Evolutionary conservation across 2,888 invertebrate species (phyloP).

Genomic region (Volucella zonaria): DNA sequence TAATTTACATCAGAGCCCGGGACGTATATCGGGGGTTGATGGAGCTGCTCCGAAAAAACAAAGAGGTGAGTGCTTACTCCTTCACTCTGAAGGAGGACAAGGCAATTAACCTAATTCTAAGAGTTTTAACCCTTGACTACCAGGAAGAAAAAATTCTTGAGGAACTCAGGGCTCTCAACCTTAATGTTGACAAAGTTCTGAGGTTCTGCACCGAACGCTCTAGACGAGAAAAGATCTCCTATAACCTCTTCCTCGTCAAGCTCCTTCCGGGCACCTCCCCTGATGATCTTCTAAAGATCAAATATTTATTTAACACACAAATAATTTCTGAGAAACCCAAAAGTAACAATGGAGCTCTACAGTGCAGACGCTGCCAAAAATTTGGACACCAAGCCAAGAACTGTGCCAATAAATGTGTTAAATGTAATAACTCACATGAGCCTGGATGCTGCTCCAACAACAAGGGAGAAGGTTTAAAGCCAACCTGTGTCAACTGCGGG

Average conservation of each 20-base stretch:
- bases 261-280: neutral
- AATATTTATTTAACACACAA: neutral
- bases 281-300: neutral
- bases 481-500: constrained; percentile 1
- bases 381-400: constrained; percentile 6
- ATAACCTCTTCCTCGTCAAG: neutral
- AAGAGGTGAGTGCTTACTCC: too few relatives aligned
- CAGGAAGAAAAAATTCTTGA: neutral
- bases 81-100: too few relatives aligned
- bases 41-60: too few relatives aligned
- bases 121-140: neutral
- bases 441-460: neutral
- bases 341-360: too few relatives aligned
- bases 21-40: too few relatives aligned
- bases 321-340: neutral
- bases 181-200: neutral
- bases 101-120: neutral
- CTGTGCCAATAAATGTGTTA: too few relatives aligned
- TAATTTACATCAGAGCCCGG: too few relatives aligned
- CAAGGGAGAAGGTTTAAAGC: neutral
- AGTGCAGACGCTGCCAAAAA: neutral
- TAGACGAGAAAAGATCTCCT: neutral
- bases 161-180: neutral
- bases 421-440: neutral
- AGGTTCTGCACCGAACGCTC: neutral